Conservation (phyloP, 2,113 vertebrate genomes). For the Barnardius zonarius region DNA sequence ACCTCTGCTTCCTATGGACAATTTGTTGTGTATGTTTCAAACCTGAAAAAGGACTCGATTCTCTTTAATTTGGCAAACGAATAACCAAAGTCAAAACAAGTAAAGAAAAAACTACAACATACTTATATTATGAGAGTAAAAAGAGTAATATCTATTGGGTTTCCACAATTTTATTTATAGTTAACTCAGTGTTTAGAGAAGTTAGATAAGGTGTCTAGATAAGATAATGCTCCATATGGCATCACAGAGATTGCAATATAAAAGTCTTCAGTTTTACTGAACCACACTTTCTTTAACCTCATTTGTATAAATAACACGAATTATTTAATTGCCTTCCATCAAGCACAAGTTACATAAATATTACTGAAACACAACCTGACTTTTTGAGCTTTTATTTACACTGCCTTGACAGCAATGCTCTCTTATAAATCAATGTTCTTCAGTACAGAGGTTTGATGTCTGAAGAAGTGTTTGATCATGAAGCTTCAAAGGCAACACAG, state of each 20-base stretch:
- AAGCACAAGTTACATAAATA: conserved; percentile 60
- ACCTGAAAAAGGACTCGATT: not conserved
- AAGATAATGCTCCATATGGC: not conserved
- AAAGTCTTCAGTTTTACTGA: conserved; percentile 29
- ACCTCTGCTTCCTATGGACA: not conserved
- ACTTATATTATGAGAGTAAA: not conserved
- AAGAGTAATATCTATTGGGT: not conserved
- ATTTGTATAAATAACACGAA: conserved; percentile 59
- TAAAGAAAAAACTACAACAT: not conserved
- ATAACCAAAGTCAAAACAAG: not conserved
- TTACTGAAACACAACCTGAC: conserved; percentile 34
- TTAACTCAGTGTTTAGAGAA: conserved; percentile 20
- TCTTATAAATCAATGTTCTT: conserved; percentile 7
- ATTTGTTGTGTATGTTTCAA: not conserved
- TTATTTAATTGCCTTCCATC: conserved; percentile 44
- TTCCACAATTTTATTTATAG: conserved; percentile 31
- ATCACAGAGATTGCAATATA: not conserved
- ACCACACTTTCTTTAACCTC: conserved; percentile 19
- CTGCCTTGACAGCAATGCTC: not conserved
- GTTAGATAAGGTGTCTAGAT: conserved; percentile 12
- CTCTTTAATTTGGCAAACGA: not conserved
- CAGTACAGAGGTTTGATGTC: not conserved
- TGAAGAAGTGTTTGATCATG: conserved; percentile 34
- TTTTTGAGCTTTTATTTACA: conserved; percentile 58
- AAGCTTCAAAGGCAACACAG: conserved; percentile 20